Conservation (phyloP, 2,113 vertebrate species). For the Panthera leo region DNA sequence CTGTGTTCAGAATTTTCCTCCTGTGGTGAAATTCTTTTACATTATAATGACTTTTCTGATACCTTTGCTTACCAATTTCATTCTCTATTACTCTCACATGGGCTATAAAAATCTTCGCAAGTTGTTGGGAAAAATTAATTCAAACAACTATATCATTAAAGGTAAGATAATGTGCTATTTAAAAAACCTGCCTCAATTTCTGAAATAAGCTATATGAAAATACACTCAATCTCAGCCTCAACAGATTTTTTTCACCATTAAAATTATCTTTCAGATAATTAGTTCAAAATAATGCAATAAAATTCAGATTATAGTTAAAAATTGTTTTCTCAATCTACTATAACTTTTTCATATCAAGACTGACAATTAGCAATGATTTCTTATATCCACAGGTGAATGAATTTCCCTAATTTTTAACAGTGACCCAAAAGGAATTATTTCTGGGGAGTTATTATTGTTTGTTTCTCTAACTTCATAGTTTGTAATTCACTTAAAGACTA, state of each 20-base stretch:
- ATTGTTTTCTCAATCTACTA: not conserved
- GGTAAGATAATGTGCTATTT: constrained; percentile 49
- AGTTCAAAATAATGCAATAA: constrained; percentile 24
- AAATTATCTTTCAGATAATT: not conserved
- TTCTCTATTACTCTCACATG: constrained; percentile 57
- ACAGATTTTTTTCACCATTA: constrained; percentile 1
- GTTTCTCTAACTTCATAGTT: constrained; percentile 36
- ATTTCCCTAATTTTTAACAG: constrained; percentile 12
- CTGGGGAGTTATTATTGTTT: constrained; percentile 11
- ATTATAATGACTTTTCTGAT: constrained; percentile 57
- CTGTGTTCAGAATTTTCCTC: constrained; percentile 49
- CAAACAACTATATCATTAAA: constrained; percentile 56
- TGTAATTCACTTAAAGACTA: constrained; percentile 45
- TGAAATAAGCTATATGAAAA: constrained; percentile 46
- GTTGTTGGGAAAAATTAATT: constrained; percentile 63
- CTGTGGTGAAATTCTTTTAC: constrained; percentile 62
- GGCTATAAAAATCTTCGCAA: constrained; percentile 52
- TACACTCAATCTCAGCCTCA: not conserved
- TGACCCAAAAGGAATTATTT: constrained; percentile 54
- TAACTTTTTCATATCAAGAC: constrained; percentile 57
- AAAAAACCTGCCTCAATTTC: constrained; percentile 21
- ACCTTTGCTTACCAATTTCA: constrained; percentile 59
- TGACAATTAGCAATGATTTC: constrained; percentile 19
- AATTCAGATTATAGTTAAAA: constrained; percentile 14
- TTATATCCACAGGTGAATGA: not conserved